Evolutionary conservation across 2,113 vertebrate genomes (phyloP).

Genomic region (Piprites chloris): DNA sequence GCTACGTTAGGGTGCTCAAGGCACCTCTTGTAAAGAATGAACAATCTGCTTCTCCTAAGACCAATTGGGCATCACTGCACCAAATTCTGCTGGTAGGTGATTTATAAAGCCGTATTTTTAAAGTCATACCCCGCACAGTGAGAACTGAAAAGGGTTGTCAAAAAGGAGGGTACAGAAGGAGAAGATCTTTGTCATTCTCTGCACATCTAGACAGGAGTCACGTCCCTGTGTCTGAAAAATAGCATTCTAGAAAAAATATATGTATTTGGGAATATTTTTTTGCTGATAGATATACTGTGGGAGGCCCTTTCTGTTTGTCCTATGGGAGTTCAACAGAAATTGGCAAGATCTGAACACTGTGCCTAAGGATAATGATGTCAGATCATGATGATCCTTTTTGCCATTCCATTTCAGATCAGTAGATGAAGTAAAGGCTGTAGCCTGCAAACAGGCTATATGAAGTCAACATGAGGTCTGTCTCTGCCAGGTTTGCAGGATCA

Average conservation of each 20-base stretch:
- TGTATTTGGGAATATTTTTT: neutral
- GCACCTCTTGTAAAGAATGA: neutral
- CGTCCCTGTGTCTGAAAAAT: neutral
- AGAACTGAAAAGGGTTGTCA: neutral
- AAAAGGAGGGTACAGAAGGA: neutral
- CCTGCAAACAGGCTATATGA: neutral
- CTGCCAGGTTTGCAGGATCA: neutral
- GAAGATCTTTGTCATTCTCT: neutral
- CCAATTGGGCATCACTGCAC: neutral
- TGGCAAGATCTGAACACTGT: neutral
- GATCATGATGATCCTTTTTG: neutral
- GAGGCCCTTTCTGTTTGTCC: neutral
- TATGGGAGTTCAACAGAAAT: neutral
- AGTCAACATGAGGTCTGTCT: neutral
- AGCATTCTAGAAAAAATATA: neutral
- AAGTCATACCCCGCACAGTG: neutral
- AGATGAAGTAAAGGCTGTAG: neutral
- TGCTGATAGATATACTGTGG: neutral
- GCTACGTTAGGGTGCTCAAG: neutral
- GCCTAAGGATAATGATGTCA: neutral
- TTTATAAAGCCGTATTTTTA: neutral
- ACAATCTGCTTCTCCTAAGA: neutral
- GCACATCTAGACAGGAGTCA: neutral
- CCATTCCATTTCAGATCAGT: neutral
- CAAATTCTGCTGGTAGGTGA: neutral